Evolutionary conservation across 2,113 vertebrate species (phyloP).

Genomic region (Vombatus ursinus): DNA sequence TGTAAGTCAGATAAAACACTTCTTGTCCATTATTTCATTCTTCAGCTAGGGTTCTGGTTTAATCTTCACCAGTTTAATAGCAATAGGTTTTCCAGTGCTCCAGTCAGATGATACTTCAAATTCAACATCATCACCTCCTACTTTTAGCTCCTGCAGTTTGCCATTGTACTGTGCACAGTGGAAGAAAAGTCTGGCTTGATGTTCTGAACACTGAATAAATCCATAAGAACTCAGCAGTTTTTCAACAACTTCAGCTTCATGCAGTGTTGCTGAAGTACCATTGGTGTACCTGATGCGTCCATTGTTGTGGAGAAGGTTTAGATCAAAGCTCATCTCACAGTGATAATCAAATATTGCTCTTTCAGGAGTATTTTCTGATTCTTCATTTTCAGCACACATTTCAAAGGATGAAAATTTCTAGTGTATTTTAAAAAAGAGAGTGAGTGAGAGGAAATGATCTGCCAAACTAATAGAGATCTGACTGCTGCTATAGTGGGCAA

Average conservation of each 20-base stretch:
- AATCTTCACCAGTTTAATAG: conserved; percentile 99
- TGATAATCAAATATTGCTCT: conserved; percentile 92
- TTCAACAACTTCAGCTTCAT: conserved; percentile 97
- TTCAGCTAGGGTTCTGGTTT: conserved; percentile 98
- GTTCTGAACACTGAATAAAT: conserved; percentile 99
- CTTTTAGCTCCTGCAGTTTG: conserved; percentile 98
- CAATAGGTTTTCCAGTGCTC: conserved; percentile 99
- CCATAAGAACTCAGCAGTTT: conserved; percentile 98
- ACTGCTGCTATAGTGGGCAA: conserved; percentile 92
- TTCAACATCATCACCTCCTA: conserved; percentile 99
- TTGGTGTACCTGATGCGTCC: conserved; percentile 97
- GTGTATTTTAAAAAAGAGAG: conserved; percentile 74
- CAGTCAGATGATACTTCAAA: conserved; percentile 99
- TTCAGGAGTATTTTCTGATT: conserved; percentile 89
- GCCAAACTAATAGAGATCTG: conserved; percentile 95
- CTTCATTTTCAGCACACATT: conserved; percentile 87
- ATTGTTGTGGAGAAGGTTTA: conserved; percentile 98
- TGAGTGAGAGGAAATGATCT: conserved; percentile 84
- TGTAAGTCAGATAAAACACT: conserved; percentile 99
- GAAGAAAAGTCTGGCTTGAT: conserved; percentile 98
- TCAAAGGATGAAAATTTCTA: conserved; percentile 86
- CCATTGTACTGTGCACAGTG: conserved; percentile 99
- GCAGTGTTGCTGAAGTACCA: conserved; percentile 93
- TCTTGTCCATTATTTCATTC: conserved; percentile 99
- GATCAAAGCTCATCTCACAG: conserved; percentile 99